Percentiles rank a stretch among this genome's conserved stretches.
Evolutionary conservation across 2,888 invertebrate species (phyloP).

Genomic region (Lymantria dispar): DNA sequence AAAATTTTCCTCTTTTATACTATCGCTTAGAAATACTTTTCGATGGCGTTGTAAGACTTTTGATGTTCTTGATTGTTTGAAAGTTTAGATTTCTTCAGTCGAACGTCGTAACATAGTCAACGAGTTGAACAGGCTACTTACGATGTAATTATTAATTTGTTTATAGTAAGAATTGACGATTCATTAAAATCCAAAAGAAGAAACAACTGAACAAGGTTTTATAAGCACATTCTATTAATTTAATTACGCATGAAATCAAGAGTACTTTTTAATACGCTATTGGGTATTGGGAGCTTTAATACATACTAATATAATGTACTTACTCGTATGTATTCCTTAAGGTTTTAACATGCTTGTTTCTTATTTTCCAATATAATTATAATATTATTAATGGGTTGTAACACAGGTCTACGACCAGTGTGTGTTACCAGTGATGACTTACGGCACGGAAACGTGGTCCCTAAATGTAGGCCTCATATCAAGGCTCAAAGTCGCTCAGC

Average conservation of each 20-base stretch:
- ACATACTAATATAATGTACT: no score
- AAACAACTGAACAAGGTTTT: background rate
- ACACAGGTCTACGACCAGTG: no score
- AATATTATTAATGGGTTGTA: no score
- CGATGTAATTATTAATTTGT: constrained; percentile 8
- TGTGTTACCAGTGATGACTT: no score
- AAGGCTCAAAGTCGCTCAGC: no score
- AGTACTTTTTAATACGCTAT: no score
- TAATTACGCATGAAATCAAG: background rate
- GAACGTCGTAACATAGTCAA: constrained; percentile 10
- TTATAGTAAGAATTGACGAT: constrained; percentile 2
- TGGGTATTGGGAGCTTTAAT: no score
- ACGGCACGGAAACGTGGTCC: no score
- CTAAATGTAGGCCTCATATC: no score
- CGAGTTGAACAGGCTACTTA: constrained; percentile 6
- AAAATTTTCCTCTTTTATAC: constrained; percentile 32
- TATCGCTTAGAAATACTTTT: constrained; percentile 51
- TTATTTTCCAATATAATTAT: no score
- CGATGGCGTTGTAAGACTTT: constrained; percentile 62
- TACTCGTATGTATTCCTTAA: no score
- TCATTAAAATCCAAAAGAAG: background rate
- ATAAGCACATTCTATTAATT: background rate
- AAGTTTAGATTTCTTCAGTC: constrained; percentile 37
- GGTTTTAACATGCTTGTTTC: no score
- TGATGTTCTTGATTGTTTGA: constrained; percentile 48